Conservation (phyloP, 2,797 vertebrate genomes). For the Chelmon rostratus region DNA sequence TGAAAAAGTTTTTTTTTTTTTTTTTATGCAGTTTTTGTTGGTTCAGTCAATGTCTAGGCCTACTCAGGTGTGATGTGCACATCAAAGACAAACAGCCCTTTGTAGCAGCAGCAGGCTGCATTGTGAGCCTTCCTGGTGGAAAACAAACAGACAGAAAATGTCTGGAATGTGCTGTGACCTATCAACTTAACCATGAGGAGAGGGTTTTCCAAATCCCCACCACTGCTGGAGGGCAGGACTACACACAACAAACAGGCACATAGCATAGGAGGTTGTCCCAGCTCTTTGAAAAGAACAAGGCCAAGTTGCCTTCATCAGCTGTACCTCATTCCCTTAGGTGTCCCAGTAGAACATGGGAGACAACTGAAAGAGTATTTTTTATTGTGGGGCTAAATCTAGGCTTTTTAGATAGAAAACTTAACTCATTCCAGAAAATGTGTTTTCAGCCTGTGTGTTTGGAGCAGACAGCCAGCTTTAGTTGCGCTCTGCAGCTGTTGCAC, state of each 20-base stretch:
- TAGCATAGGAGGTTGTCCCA: constrained; percentile 49
- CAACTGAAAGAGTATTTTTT: constrained; percentile 25
- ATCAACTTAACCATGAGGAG: constrained; percentile 72
- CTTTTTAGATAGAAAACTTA: constrained; percentile 50
- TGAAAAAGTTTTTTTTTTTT: neutral
- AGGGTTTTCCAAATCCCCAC: constrained; percentile 61
- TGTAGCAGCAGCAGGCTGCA: constrained; percentile 56
- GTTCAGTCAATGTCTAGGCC: constrained; percentile 35
- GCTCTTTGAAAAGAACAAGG: constrained; percentile 61
- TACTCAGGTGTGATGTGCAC: constrained; percentile 64
- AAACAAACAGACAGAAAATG: constrained; percentile 81
- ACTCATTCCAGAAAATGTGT: constrained; percentile 64
- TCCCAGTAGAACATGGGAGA: constrained; percentile 48
- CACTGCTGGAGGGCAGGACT: constrained; percentile 65
- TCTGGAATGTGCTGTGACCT: constrained; percentile 80
- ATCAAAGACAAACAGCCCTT: constrained; percentile 62
- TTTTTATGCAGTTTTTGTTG: neutral
- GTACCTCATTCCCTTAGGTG: constrained; percentile 40
- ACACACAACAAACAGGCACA: constrained; percentile 53
- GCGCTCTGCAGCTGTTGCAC: constrained; percentile 52
- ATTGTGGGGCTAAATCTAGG: constrained; percentile 32
- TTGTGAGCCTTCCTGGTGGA: constrained; percentile 69
- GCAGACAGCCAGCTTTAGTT: constrained; percentile 65
- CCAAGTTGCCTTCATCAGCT: constrained; percentile 26
- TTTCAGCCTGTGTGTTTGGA: constrained; percentile 49